Evolutionary conservation across 2,113 vertebrate genomes (phyloP).

Genomic region (Cryptoleucopteryx plumbea): DNA sequence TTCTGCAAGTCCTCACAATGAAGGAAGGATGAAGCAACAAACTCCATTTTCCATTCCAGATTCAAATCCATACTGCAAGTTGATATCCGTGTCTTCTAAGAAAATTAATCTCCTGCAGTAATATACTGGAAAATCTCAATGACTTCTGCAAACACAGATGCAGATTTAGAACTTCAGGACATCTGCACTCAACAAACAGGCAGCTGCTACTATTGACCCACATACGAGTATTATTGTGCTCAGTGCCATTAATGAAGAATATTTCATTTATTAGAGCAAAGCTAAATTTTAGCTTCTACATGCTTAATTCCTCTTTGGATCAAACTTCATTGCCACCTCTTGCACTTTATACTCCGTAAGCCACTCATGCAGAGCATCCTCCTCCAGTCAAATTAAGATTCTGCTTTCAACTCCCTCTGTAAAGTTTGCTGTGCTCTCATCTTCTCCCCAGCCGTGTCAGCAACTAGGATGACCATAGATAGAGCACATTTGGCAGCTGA

Average conservation of each 20-base stretch:
- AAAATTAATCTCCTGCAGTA: not conserved
- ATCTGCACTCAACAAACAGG: not conserved
- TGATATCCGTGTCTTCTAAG: not conserved
- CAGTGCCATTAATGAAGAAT: not conserved
- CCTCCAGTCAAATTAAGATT: not conserved
- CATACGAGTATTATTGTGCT: not conserved
- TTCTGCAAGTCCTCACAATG: not conserved
- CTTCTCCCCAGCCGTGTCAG: not conserved
- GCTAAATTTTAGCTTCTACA: not conserved
- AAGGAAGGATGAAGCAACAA: not conserved
- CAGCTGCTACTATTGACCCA: not conserved
- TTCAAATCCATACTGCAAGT: not conserved
- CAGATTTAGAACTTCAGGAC: not conserved
- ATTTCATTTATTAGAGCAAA: not conserved
- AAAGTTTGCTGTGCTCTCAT: not conserved
- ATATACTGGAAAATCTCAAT: not conserved
- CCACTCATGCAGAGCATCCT: not conserved
- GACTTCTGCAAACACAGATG: not conserved
- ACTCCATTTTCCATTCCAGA: not conserved
- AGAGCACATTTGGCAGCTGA: slow-evolving; percentile 3
- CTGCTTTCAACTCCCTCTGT: not conserved
- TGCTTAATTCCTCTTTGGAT: not conserved
- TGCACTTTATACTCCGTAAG: not conserved
- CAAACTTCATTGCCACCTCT: not conserved
- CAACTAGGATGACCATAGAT: not conserved